Evolutionary conservation across 2,797 vertebrate species (phyloP), one percentile per base, ranked within the genome.

Genomic region (Sciurus carolinensis): DNA sequence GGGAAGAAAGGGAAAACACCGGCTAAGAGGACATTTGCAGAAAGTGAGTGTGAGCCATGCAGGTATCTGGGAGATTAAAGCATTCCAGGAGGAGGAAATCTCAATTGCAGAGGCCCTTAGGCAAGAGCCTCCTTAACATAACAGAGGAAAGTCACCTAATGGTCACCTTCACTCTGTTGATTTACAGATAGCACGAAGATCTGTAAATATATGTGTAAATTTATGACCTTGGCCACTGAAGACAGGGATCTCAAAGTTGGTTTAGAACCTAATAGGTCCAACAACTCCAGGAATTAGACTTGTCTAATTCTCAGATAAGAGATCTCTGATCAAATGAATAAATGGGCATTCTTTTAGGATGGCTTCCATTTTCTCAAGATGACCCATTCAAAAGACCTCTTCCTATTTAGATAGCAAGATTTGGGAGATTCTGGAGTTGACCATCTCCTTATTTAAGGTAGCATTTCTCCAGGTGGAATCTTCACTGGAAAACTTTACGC

Each of bases 391-490:
- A 69, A 90, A 82, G 17, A 93, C 13, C 2, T 71, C 67, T 85
- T 69, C 57, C 33, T 62, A 44, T 24, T 81, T 47, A 81, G 17
- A 64, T 14, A 73, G 20, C 62, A 85, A 92, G 26, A 85, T 76
- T 85, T 91, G 85, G 67, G 64, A 75, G 72, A 76, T 69, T 95
- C 30, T 83, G 62, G 72, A 77, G 26, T 14, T 93, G 36, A 33
- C n/a, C 20, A 42, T 42, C 73, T 42, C 36, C 14, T 88, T 13
- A 26, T 92, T 64, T 54, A 64, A 77, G 85, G 15, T 66, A 82
- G 67, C 44, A 66, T 89, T 89, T 89, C 36, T 89, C 12, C 69
- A 92, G 44, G 59, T 89, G 73, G 26, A 92, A 24, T 86, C 52
- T 42, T 66, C 44, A 80, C 2, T 47, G 10, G 42, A 81, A 30